Evolutionary conservation across 2,888 invertebrate genomes (phyloP).

Genomic region (Stenichneumon culpator): DNA sequence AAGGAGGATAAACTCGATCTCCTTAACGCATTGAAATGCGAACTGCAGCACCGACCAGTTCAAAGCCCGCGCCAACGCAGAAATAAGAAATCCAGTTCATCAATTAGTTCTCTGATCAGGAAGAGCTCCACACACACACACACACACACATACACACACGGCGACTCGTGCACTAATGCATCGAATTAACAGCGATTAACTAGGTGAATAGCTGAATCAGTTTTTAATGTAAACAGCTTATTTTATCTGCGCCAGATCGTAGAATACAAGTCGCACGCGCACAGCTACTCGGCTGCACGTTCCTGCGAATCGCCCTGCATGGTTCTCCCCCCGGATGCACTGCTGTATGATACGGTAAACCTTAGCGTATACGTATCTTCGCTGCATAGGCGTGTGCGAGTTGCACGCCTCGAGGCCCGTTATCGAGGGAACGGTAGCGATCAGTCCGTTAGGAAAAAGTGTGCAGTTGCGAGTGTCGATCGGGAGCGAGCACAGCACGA

Average conservation of each 20-base stretch:
- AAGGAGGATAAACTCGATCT: constrained; percentile 1
- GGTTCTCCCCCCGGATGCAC: constrained; percentile 53
- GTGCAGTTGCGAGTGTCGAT: constrained; percentile 65
- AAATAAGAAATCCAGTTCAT: constrained; percentile 40
- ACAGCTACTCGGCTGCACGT: constrained; percentile 62
- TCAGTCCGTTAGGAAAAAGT: constrained; percentile 77
- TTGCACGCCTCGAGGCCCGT: constrained; percentile 70
- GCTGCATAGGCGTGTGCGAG: constrained; percentile 55
- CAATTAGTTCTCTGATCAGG: constrained; percentile 52
- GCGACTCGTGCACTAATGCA: constrained; percentile 24
- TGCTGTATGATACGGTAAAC: constrained; percentile 36
- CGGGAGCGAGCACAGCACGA: constrained; percentile 59
- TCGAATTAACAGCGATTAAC: constrained; percentile 51
- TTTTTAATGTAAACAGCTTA: constrained; percentile 65
- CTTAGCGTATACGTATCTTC: constrained; percentile 27
- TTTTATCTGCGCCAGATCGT: constrained; percentile 63
- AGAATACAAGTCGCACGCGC: constrained; percentile 65
- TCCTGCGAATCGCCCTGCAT: constrained; percentile 49
- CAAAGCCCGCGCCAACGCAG: not conserved
- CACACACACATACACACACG: not conserved
- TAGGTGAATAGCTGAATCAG: constrained; percentile 53
- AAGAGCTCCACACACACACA: constrained; percentile 19
- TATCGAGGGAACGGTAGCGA: constrained; percentile 77
- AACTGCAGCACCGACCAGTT: not conserved
- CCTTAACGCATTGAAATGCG: not conserved